Base-by-base conservation (phyloP, 35 echinoderm and acorn worm genomes). In the Lytechinus variegatus region DNA sequence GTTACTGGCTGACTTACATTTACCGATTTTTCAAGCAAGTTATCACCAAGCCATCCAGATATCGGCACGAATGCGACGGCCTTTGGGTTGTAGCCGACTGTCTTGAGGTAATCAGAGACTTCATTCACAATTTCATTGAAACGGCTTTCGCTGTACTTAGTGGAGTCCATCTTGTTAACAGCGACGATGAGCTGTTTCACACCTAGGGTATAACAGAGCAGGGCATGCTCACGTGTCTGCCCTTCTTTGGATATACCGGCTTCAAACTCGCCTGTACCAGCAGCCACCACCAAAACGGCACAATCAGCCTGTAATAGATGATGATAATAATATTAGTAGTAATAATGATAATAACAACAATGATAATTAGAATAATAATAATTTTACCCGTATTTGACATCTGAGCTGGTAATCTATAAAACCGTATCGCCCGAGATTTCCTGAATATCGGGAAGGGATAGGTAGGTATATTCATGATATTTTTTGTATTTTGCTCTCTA, bases 171-270 rank as follows among this genome's bases (percentile, higher is more conserved):
- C 95, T 99, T 99, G 95, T 99, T 99, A 28, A 98, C 97, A n/a
- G 96, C 94, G 51, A 99, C 96, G 86, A 99, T 98, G 61, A 99
- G 91, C 92, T 99, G 98, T 61, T 99, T 99, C 10, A 99, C 98
- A 94, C 98, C 98, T 21, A 99, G 94, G 54, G 98, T 99, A 97
- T 97, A 99, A 24, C 97, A 97, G 10, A 99, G 93, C 14, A 99
- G 97, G 89, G 98, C 97, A 91, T 99, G 98, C 52, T 99, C 98
- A 33, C 98, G 87, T 52, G 98, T 99, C 66, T 99, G 98, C 19
- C 98, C 98, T 27, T 99, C 97, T 94, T 99, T 99, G 10, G 97
- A 98, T 54, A 99, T 99, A 95, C 98, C 98, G 95, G 98, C 97
- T 86, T 99, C 98, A 96, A 99, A 99, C 87, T 99, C 98, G 87